These are phyloP conservation scores for Crocodylus rhombifer DNA, from an alignment of 2,797 vertebrate genomes.

Conservation along the genomic window DNA sequence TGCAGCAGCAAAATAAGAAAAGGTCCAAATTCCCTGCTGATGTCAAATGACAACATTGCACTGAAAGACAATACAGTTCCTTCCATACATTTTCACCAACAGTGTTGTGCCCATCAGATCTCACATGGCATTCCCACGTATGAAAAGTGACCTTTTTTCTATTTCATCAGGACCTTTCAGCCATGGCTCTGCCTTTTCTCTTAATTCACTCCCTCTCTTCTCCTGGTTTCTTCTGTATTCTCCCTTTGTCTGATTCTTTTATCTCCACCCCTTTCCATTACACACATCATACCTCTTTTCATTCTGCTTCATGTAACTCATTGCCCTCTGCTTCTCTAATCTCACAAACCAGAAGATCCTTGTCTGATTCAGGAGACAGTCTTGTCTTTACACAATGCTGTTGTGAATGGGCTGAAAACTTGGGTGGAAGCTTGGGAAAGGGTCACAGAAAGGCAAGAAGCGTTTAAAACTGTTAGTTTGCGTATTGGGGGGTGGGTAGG, in stretches of 20 bases:
- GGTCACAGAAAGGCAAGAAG: background rate
- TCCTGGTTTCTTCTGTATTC: background rate
- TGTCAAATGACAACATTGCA: background rate
- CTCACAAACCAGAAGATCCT: slow-evolving; percentile 26
- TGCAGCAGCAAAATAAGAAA: background rate
- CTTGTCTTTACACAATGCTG: slow-evolving; percentile 28
- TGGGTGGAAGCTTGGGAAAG: slow-evolving; percentile 20
- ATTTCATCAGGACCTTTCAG: background rate
- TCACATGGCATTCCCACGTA: background rate
- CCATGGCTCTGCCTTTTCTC: background rate
- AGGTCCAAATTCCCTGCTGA: background rate
- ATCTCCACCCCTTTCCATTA: background rate
- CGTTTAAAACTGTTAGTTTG: background rate
- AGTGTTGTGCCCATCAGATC: background rate
- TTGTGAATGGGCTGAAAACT: slow-evolving; percentile 22
- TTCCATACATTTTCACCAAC: background rate
- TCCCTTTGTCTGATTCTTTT: background rate
- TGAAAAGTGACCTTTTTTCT: background rate
- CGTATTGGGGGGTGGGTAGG: background rate
- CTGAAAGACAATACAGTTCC: background rate
- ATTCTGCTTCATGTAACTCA: background rate
- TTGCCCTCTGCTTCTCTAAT: background rate
- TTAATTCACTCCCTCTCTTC: background rate
- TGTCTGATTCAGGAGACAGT: slow-evolving; percentile 13
- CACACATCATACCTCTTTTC: background rate